Percentiles rank a stretch among this genome's conserved stretches.
Evolutionary conservation across 2,113 vertebrate species (phyloP).

Genomic region (Hyperoodon ampullatus): DNA sequence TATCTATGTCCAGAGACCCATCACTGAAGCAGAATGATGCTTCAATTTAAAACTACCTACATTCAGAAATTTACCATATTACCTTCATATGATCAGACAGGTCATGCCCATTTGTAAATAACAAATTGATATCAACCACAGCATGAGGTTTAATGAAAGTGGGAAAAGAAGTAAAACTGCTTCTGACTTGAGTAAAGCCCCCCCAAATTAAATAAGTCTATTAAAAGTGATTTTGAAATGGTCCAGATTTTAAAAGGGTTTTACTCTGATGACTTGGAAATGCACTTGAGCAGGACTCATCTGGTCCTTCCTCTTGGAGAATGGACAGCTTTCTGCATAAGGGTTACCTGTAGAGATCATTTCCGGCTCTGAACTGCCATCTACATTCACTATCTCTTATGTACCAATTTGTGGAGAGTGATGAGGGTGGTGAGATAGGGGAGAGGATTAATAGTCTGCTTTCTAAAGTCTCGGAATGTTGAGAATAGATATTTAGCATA

Average conservation of each 20-base stretch:
- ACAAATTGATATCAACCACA: background rate
- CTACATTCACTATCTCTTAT: conserved; percentile 41
- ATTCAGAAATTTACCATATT: background rate
- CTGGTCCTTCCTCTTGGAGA: background rate
- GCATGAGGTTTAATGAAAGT: background rate
- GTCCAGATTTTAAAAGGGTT: background rate
- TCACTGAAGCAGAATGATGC: background rate
- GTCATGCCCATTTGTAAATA: background rate
- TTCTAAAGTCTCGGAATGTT: conserved; percentile 48
- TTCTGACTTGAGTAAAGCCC: background rate
- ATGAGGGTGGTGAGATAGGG: conserved; percentile 67
- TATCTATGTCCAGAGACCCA: background rate
- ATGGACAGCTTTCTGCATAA: background rate
- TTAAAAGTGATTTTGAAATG: conserved; percentile 21
- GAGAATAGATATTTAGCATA: conserved; percentile 68
- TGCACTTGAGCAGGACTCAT: background rate
- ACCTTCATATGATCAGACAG: background rate
- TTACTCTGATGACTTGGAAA: conserved; percentile 41
- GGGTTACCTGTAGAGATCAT: background rate
- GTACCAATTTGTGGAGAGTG: conserved; percentile 55
- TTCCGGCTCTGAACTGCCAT: background rate
- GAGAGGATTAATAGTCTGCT: conserved; percentile 65
- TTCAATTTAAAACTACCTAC: background rate
- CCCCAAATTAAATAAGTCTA: background rate
- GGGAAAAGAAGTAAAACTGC: background rate